Evolutionary conservation across 2,888 invertebrate species (phyloP), one percentile per base, ranked within the genome.

Genomic region (Sinopyrophorus schimmeli): DNA sequence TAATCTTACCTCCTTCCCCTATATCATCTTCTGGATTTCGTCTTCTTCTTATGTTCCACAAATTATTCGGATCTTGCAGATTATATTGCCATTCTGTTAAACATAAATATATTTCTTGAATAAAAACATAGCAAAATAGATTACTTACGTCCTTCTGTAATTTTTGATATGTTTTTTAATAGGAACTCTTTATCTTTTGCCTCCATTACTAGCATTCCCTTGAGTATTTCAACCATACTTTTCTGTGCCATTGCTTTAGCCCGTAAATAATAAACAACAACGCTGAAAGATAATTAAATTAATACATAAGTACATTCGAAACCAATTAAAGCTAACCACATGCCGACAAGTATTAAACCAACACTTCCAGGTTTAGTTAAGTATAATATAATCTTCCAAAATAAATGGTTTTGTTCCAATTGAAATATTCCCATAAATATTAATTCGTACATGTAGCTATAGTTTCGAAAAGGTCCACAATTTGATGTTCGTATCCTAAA

Each of bases 151-250:
- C 82, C 80, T 50, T 80, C 78, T 17, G 81, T 77, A 7, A 82
- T 78, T 60, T 78, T 78, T 7, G 79, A 71, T 55, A 86, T 83
- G 65, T 80, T 80, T 31, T 76, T 71, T 14, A 86, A 75, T 44
- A 86, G 74, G 73, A 83, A 86, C 64, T 86, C 83, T 68, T 86
- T 87, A 63, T 87, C 87, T 63, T 80, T 80, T 1, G 84, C 80
- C 61, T 84, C 83, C 60, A 83, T 74, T 30, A 79, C 70, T 57
- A 86, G 71, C 83, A 86, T 83, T 42, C 80, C 79, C 0, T 83
- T 76, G 51, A 86, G 73, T 41, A 83, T 74, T 31, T 70, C 69
- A 43, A 83, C 83, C 77, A 82, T 80, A 35, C 77, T 74, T 37
- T 75, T 78, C 62, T 82, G 82, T 1, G 85, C 84, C 1, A 71